Evolutionary conservation across 2,797 vertebrate species (phyloP), one percentile per base, ranked within the genome.

Genomic region (Hipposideros larvatus): DNA sequence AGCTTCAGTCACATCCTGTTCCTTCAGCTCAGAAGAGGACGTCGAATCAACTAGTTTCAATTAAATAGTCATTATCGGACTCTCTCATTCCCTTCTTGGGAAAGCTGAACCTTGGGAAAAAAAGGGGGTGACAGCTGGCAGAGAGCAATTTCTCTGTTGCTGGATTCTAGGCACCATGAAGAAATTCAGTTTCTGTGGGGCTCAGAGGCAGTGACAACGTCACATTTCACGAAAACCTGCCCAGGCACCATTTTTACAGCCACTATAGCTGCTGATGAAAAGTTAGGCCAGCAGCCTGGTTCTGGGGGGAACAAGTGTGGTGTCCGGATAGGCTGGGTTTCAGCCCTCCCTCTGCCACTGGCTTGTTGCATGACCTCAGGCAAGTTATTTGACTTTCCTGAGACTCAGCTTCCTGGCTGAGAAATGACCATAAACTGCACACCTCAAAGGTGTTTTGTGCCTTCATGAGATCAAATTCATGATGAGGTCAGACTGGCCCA

Each of bases 241-340:
- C 18, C 18, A 41, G 80, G 26, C 59, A 71, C 7, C 31, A 28
- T 2, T 4, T 73, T 65, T 51, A 51, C 4, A 46, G 37, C 6
- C 53, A 11, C 22, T 0, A 19, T 1, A 28, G 46, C 37, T 4
- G 10, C 1, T 34, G 63, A 68, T 19, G 75, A 46, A 13, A 43
- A n/a, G 61, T 34, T 11, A 34, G 59, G 66, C 57, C 14, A 31
- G n/a, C 21, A 1, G 8, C 8, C 51, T n/a, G 79, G 11, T 5
- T 26, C 3, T 0, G 3, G 37, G 21, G 21, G 43, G n/a, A n/a
- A 11, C 34, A 5, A 2, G 11, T 4, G 0, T 3, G 24, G 71
- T 11, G 37, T 28, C 9, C 1, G 5, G 5, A 14, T 1, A 14
- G 73, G 16, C 51, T 61, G 78, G 8, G 3, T 28, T 18, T 19